Evolutionary conservation across 2,797 vertebrate species (phyloP), one percentile per base, ranked within the genome.

Genomic region (Phrynocephalus guinanensis): DNA sequence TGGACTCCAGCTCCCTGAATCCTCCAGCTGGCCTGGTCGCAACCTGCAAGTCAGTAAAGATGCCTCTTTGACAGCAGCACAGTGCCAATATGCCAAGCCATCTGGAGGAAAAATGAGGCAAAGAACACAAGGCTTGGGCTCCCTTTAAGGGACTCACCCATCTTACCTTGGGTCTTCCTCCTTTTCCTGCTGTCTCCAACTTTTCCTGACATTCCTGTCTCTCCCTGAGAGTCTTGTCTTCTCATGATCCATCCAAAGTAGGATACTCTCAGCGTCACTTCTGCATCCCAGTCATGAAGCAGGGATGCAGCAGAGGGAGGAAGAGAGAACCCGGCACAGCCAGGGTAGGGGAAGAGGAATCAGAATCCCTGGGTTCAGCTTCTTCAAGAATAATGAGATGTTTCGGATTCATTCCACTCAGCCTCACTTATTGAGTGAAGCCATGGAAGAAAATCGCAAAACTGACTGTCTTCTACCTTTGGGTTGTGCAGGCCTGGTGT

Each of bases 21-120:
- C 52, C 52, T 10, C 52, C 52, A 56, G 52, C 52, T 56, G 52
- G 52, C 52, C 9, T 13, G 52, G 52, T 13, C 52, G 13, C 52
- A 56, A 56, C 13, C 52, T 80, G 82, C 73, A 18, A 63, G 28
- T 71, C 89, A 82, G 8, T 26, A 56, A 76, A 63, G 52, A 24
- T 8, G 38, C 1, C 63, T 91, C 68, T 68, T 56, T 26, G 72
- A 83, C 84, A 72, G 28, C n/a, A 9, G 15, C 10, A 50, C 67
- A 60, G 13, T n/a, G 0, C 24, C 44, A 79, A 68, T 33, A 30
- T 72, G 56, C 56, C 60, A 80, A 75, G 78, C 44, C 63, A 52
- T 28, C 63, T 76, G 22, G 30, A 78, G 80, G 79, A 44, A 84
- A 44, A 30, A 77, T 30, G 86, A 83, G 52, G 13, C 73, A 83